These are phyloP conservation scores for Anableps anableps DNA, from an alignment of 2,797 vertebrate genomes.

Conservation along the genomic window DNA sequence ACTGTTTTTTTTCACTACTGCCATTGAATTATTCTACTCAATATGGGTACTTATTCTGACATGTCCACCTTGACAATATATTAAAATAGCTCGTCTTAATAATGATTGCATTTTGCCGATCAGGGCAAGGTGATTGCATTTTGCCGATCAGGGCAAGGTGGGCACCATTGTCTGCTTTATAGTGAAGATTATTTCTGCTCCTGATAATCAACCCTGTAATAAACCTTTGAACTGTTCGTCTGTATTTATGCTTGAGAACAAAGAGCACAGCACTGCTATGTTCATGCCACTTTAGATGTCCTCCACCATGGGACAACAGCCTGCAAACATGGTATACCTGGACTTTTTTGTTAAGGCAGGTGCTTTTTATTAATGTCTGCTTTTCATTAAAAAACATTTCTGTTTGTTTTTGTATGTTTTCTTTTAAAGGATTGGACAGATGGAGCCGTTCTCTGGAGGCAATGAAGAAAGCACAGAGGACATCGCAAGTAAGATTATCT, in stretches of 20 bases:
- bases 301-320: constrained; percentile 10
- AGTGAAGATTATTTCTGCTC: constrained; percentile 19
- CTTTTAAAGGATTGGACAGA: constrained; percentile 61
- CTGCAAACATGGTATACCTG: not conserved
- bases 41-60: not conserved
- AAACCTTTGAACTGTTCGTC: constrained; percentile 76
- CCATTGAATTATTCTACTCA: not conserved
- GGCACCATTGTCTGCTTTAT: constrained; percentile 17
- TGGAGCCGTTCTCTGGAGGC: constrained; percentile 85
- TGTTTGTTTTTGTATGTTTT: constrained; percentile 2
- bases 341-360: not conserved
- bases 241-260: constrained; percentile 19
- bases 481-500: constrained; percentile 83
- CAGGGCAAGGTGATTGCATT: constrained; percentile 1
- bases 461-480: constrained; percentile 85
- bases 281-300: not conserved
- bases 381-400: not conserved
- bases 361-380: not conserved
- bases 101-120: constrained; percentile 13
- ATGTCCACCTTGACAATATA: not conserved
- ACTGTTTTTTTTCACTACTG: not conserved
- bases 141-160: constrained; percentile 13
- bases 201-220: constrained; percentile 56
- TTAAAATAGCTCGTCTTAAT: not conserved
- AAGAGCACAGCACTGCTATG: constrained; percentile 4